These are phyloP conservation scores for Brenthis daphne DNA, from an alignment of 2,888 invertebrate species.

Conservation along the genomic window DNA sequence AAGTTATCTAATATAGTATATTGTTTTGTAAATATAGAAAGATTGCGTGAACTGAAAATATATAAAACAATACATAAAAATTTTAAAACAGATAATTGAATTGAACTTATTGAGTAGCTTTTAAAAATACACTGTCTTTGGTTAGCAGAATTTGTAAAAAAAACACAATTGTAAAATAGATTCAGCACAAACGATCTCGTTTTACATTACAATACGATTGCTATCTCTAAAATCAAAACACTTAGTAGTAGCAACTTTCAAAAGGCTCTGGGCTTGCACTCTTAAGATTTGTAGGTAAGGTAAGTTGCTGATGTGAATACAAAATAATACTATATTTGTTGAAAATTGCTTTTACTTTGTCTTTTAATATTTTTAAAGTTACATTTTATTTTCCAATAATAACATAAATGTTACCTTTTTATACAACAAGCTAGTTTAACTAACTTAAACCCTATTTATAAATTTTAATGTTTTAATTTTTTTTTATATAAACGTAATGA, in stretches of 20 bases:
- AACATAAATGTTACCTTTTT: too few relatives aligned
- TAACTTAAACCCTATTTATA: too few relatives aligned
- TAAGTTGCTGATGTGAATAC: constrained; percentile 9
- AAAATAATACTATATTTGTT: constrained; percentile 22
- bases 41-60: too few relatives aligned
- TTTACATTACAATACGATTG: constrained; percentile 13
- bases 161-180: not conserved
- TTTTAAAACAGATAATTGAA: not conserved
- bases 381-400: not conserved
- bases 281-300: constrained; percentile 23
- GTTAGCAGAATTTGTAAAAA: not conserved
- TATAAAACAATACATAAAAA: too few relatives aligned
- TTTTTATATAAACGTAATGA: too few relatives aligned
- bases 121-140: too few relatives aligned
- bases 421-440: too few relatives aligned
- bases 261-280: constrained; percentile 20
- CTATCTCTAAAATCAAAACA: constrained; percentile 30
- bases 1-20: too few relatives aligned
- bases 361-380: not conserved
- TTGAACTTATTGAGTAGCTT: not conserved
- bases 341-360: constrained; percentile 1
- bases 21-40: too few relatives aligned
- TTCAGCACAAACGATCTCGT: constrained; percentile 12
- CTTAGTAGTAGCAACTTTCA: constrained; percentile 24
- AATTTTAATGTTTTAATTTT: too few relatives aligned